A percentile compares a stretch with the other conserved stretches of the same genome.
Conservation (phyloP, 1,140 invertebrate genomes). For the Proales similis region DNA sequence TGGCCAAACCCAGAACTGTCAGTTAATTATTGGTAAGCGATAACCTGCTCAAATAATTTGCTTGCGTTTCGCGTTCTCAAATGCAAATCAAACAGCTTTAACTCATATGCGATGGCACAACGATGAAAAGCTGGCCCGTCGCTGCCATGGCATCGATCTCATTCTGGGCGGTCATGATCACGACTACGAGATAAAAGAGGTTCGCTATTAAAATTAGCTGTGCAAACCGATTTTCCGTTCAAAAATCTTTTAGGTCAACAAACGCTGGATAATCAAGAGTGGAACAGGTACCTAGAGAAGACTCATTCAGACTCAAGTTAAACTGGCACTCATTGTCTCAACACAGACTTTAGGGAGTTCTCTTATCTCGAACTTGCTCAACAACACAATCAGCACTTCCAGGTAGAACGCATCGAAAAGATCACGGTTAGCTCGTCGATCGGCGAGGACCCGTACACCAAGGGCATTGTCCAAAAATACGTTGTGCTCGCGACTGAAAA, state of each 20-base stretch:
- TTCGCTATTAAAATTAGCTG: slow-evolving; percentile 37
- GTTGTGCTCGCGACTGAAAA: slow-evolving; percentile 44
- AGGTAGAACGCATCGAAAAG: slow-evolving; percentile 58
- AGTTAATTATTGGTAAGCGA: too few species aligned
- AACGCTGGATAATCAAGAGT: slow-evolving; percentile 29
- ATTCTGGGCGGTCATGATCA: slow-evolving; percentile 64
- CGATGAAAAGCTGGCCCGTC: slow-evolving; percentile 70
- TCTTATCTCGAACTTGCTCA: slow-evolving; percentile 9
- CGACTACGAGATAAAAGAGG: slow-evolving; percentile 47
- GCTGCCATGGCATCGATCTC: slow-evolving; percentile 71
- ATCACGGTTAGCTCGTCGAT: slow-evolving; percentile 66
- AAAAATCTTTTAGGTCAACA: background rate
- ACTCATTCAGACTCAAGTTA: too few species aligned
- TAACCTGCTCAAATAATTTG: background rate
- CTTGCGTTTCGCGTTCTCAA: too few species aligned
- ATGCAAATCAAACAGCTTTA: too few species aligned
- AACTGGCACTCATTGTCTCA: too few species aligned
- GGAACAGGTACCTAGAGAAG: too few species aligned
- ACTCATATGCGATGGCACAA: slow-evolving; percentile 86
- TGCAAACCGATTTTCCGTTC: too few species aligned
- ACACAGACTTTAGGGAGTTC: slow-evolving; percentile 36
- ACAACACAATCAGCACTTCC: background rate
- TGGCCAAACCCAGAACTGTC: too few species aligned
- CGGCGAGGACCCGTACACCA: slow-evolving; percentile 65
- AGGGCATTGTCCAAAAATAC: slow-evolving; percentile 65